Percentiles rank a stretch among this genome's conserved stretches.
Evolutionary conservation across 1,140 invertebrate genomes (phyloP).

Genomic region (Drosophila auraria): DNA sequence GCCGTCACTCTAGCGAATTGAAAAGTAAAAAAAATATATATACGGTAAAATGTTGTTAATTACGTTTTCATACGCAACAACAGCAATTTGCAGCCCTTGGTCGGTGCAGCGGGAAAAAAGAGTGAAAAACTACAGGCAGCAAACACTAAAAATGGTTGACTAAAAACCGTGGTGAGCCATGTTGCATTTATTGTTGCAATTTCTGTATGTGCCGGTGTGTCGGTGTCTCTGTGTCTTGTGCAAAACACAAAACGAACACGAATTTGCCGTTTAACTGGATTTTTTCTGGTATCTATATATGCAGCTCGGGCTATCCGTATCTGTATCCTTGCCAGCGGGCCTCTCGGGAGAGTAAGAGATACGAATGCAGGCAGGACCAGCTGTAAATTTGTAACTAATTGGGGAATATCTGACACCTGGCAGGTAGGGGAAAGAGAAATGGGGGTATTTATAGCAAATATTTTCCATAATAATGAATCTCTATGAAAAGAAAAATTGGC

Average conservation of each 20-base stretch:
- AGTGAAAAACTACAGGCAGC: conserved; percentile 50
- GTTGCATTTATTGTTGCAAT: conserved; percentile 44
- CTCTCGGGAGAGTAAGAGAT: conserved; percentile 27
- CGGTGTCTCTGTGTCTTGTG: conserved; percentile 30
- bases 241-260: conserved; percentile 58
- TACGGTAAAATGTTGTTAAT: conserved; percentile 78
- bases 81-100: conserved; percentile 50
- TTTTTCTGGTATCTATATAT: conserved; percentile 34
- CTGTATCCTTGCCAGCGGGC: conserved; percentile 28
- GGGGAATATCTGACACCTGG: conserved; percentile 54
- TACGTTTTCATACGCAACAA: conserved; percentile 76
- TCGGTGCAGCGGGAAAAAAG: conserved; percentile 57
- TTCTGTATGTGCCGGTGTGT: conserved; percentile 11
- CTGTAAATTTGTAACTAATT: conserved; percentile 74
- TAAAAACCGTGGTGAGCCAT: conserved; percentile 52
- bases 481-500: no score
- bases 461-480: background rate
- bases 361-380: conserved; percentile 34
- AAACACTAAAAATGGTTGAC: conserved; percentile 61
- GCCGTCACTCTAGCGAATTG: conserved; percentile 14
- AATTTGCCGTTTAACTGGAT: conserved; percentile 68
- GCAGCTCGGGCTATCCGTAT: conserved; percentile 31
- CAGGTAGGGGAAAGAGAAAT: background rate
- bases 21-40: conserved; percentile 51
- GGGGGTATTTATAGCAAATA: background rate